A percentile compares a stretch with the other conserved stretches of the same genome.
These are phyloP conservation scores for Colletes gigas DNA, from an alignment of 1,140 invertebrate species.

Conservation along the genomic window DNA sequence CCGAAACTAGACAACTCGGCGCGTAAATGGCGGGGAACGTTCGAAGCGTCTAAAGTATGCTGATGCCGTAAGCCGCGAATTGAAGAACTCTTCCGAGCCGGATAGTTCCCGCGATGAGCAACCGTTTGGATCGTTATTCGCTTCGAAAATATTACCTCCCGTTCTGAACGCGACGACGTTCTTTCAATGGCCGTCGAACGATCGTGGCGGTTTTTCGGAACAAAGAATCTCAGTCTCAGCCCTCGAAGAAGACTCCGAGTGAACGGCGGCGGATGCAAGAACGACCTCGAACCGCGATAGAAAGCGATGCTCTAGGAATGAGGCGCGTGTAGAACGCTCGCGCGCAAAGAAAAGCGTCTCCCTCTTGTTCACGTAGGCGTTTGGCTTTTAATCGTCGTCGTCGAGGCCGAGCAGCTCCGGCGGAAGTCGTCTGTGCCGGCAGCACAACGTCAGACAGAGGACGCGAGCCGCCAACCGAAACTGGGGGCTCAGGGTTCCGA, in stretches of 20 bases:
- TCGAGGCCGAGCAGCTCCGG: slow-evolving; percentile 91
- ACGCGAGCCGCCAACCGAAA: slow-evolving; percentile 93
- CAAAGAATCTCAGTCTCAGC: slow-evolving; percentile 37
- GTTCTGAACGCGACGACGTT: too few species aligned
- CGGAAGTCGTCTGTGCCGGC: slow-evolving; percentile 88
- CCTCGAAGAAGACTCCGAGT: slow-evolving; percentile 29
- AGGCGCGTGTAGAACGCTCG: slow-evolving; percentile 60
- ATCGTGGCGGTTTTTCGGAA: slow-evolving; percentile 12
- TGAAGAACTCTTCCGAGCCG: not conserved
- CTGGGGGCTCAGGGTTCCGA: slow-evolving; percentile 92
- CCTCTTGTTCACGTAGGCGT: slow-evolving; percentile 45
- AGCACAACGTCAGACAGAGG: slow-evolving; percentile 94
- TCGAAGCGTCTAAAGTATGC: slow-evolving; percentile 12
- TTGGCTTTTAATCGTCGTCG: slow-evolving; percentile 86
- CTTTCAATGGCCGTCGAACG: not conserved
- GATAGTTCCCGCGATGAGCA: not conserved
- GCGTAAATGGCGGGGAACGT: too few species aligned
- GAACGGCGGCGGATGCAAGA: slow-evolving; percentile 45
- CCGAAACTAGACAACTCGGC: not conserved
- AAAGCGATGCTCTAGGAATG: slow-evolving; percentile 74
- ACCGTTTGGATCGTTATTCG: not conserved
- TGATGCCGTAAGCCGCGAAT: not conserved
- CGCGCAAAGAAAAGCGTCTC: slow-evolving; percentile 54
- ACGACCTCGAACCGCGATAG: slow-evolving; percentile 50
- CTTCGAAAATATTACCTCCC: not conserved